Evolutionary conservation across 2,113 vertebrate species (phyloP).

Genomic region (Trachemys scripta): DNA sequence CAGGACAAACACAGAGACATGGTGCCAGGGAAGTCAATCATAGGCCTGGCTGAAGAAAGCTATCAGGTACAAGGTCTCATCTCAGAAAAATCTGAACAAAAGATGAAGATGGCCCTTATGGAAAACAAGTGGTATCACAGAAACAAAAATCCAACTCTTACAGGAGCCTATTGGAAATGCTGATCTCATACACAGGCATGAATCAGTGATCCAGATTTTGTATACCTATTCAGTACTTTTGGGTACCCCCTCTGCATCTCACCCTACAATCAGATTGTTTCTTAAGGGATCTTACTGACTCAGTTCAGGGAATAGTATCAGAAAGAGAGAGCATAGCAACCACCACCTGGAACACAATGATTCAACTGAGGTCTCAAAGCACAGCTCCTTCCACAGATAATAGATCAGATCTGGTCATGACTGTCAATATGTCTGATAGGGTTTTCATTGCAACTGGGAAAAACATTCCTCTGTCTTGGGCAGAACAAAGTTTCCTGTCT

Average conservation of each 20-base stretch:
- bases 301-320: not conserved
- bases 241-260: not conserved
- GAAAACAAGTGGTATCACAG: not conserved
- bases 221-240: not conserved
- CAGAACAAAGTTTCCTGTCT: not conserved
- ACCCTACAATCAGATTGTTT: not conserved
- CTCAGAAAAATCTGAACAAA: not conserved
- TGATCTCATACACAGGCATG: not conserved
- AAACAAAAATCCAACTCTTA: not conserved
- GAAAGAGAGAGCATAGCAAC: not conserved
- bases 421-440: not conserved
- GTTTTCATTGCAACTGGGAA: not conserved
- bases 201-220: not conserved
- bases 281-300: not conserved
- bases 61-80: no score
- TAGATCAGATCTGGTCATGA: not conserved
- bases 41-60: not conserved
- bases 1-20: not conserved
- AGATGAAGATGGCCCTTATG: not conserved
- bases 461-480: not conserved
- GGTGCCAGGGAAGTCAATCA: not conserved
- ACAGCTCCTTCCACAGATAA: not conserved
- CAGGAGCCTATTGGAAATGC: not conserved
- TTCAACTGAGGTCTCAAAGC: not conserved
- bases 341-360: not conserved